phyloP scores from a whole-genome alignment of 1,140 invertebrate species.

The Eumeta japonica region DNA sequence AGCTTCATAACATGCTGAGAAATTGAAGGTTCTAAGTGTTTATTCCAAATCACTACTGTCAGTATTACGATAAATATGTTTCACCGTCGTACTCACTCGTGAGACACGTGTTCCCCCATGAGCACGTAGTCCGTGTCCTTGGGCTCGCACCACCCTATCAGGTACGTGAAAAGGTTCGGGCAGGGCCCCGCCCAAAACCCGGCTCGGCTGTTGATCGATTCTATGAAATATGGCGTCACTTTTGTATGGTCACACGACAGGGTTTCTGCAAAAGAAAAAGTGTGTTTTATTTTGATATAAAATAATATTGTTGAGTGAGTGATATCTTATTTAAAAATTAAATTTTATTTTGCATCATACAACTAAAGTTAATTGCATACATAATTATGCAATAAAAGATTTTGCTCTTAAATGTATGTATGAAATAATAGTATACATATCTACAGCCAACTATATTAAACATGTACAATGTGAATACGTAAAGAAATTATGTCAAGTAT shows the following conservation, averaged over 20 bases:
- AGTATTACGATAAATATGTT: slow-evolving; percentile 18
- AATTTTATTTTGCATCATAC: no score
- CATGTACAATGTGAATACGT: no score
- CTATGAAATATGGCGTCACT: slow-evolving; percentile 84
- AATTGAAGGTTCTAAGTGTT: background rate
- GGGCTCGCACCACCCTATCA: slow-evolving; percentile 78
- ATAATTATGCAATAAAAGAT: no score
- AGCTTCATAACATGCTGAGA: background rate
- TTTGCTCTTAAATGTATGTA: no score
- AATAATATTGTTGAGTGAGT: slow-evolving; percentile 6
- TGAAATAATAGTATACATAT: background rate
- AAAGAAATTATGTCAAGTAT: no score
- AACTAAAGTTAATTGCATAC: no score
- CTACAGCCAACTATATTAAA: background rate
- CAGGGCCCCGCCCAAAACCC: slow-evolving; percentile 84
- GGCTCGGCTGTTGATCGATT: slow-evolving; percentile 73
- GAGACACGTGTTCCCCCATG: slow-evolving; percentile 78
- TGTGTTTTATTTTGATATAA: slow-evolving; percentile 2
- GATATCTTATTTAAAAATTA: no score
- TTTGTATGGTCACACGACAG: slow-evolving; percentile 84
- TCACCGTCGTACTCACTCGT: slow-evolving; percentile 67
- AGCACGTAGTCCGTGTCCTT: slow-evolving; percentile 73
- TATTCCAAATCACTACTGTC: background rate
- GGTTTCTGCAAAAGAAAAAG: slow-evolving; percentile 63
- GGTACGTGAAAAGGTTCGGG: slow-evolving; percentile 74